These are phyloP conservation scores for Troilus luridus DNA, from an alignment of 2,888 invertebrate genomes.

Conservation along the genomic window DNA sequence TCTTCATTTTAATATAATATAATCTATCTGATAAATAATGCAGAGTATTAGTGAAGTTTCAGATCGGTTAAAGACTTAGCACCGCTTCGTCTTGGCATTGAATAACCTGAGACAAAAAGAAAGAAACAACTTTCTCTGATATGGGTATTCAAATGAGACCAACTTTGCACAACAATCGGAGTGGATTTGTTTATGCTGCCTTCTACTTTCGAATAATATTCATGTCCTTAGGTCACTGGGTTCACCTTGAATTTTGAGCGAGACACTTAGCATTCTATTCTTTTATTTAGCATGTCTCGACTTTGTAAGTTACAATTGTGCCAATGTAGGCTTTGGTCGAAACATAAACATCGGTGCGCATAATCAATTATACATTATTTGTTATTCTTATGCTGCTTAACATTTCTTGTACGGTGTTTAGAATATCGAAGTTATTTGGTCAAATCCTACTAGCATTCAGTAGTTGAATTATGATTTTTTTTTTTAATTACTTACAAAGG, in stretches of 20 bases:
- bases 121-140: background rate
- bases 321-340: background rate
- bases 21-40: no score
- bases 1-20: no score
- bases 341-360: background rate
- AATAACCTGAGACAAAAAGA: background rate
- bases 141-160: constrained; percentile 3
- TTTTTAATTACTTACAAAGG: no score
- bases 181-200: background rate
- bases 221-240: background rate
- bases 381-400: no score
- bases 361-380: background rate
- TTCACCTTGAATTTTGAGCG: constrained; percentile 4
- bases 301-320: background rate
- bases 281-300: background rate
- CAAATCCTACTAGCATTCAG: no score
- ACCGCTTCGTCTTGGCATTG: background rate
- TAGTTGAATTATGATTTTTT: no score
- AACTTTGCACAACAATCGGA: background rate
- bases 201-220: background rate
- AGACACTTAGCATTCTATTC: background rate
- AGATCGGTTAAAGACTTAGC: background rate
- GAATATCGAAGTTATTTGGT: no score
- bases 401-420: no score
- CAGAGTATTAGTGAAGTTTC: background rate